A percentile compares a stretch with the other conserved stretches of the same genome.
These are phyloP conservation scores for Allygus modestus DNA, from an alignment of 2,888 invertebrate genomes.

Conservation along the genomic window DNA sequence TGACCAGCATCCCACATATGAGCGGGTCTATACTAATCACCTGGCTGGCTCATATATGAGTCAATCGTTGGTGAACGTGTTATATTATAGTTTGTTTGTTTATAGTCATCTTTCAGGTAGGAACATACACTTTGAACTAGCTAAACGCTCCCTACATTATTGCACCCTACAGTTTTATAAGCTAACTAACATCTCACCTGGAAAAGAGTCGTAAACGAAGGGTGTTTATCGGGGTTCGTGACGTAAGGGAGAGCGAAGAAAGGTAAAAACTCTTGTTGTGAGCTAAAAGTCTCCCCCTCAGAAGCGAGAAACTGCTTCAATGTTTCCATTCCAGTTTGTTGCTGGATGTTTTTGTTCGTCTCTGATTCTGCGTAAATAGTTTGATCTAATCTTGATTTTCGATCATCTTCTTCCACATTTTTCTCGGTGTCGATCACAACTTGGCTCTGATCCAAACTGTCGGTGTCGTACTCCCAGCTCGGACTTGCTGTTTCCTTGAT, in stretches of 20 bases:
- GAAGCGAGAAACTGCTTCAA: constrained; percentile 74
- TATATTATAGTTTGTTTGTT: too few relatives aligned
- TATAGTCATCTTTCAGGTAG: too few relatives aligned
- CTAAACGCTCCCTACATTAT: too few relatives aligned
- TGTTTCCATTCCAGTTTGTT: constrained; percentile 71
- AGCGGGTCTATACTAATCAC: too few relatives aligned
- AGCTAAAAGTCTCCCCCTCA: constrained; percentile 76
- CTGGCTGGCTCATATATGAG: too few relatives aligned
- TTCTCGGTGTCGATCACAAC: constrained; percentile 47
- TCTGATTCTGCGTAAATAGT: not conserved
- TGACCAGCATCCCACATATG: too few relatives aligned
- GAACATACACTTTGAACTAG: too few relatives aligned
- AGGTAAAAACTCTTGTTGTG: constrained; percentile 77
- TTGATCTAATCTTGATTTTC: constrained; percentile 9
- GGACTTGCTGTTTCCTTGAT: constrained; percentile 53
- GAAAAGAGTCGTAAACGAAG: constrained; percentile 77
- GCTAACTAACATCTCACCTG: constrained; percentile 72
- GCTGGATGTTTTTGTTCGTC: not conserved
- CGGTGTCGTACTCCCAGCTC: constrained; percentile 48
- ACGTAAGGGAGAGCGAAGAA: constrained; percentile 79
- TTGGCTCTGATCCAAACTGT: constrained; percentile 53
- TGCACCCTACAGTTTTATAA: too few relatives aligned
- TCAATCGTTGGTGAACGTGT: too few relatives aligned
- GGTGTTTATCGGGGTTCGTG: constrained; percentile 76
- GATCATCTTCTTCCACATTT: not conserved